These are phyloP conservation scores for Axis porcinus DNA, from an alignment of 2,113 vertebrate species.

Conservation along the genomic window DNA sequence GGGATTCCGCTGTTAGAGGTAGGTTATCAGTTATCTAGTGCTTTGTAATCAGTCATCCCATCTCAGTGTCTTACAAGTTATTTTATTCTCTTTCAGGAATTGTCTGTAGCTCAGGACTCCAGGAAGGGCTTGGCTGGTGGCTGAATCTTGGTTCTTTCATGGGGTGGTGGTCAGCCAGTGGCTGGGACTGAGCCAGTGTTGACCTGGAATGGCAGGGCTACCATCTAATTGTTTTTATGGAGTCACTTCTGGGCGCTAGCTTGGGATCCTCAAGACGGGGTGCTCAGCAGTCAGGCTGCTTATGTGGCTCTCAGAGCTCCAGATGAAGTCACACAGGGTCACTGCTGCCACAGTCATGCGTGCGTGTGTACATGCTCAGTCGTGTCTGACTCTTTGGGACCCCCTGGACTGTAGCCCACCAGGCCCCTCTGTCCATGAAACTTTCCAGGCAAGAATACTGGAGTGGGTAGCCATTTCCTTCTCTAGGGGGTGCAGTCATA, in stretches of 20 bases:
- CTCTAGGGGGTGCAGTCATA: not conserved
- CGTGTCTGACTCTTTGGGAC: not conserved
- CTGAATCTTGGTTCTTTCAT: not conserved
- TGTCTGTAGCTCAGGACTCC: not conserved
- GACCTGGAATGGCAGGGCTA: not conserved
- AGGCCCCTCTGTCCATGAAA: not conserved
- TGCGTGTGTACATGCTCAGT: not conserved
- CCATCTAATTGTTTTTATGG: not conserved
- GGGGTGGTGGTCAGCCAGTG: not conserved
- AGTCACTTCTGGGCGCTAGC: not conserved
- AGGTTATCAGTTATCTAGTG: not conserved
- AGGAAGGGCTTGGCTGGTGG: not conserved
- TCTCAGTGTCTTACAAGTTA: not conserved
- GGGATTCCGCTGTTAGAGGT: not conserved
- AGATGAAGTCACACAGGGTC: not conserved
- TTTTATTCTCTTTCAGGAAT: not conserved
- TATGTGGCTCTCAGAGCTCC: rapidly evolving
- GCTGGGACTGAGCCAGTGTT: not conserved
- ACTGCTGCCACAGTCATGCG: rapidly evolving
- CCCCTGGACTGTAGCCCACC: not conserved
- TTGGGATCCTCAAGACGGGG: not conserved
- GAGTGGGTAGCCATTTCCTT: not conserved
- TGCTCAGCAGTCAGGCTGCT: not conserved
- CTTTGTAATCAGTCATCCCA: not conserved
- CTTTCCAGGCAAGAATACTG: not conserved